A percentile compares a stretch with the other conserved stretches of the same genome.
These are phyloP conservation scores for Trinorchestia longiramus DNA, from an alignment of 1,140 invertebrate genomes.

Conservation along the genomic window DNA sequence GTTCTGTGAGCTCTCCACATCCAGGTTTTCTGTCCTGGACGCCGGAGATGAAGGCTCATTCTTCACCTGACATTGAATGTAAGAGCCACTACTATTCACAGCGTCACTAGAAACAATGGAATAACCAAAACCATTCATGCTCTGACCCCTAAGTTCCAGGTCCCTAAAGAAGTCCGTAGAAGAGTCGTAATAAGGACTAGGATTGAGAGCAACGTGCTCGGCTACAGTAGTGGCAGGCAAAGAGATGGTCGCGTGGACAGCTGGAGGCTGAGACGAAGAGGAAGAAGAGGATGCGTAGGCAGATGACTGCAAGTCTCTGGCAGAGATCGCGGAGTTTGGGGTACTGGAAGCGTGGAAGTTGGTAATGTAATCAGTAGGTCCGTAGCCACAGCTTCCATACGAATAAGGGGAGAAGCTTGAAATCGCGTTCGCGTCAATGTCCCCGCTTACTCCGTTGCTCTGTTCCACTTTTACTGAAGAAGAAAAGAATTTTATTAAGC, in stretches of 20 bases:
- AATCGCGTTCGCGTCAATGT: not conserved
- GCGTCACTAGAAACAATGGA: not conserved
- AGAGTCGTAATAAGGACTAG: not conserved
- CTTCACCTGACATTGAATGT: slow-evolving; percentile 8
- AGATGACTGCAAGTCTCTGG: not conserved
- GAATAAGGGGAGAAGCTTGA: not conserved
- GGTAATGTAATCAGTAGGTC: not conserved
- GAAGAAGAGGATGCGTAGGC: not conserved
- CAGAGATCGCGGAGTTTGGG: not conserved
- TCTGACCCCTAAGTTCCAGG: not conserved
- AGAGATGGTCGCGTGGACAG: not conserved
- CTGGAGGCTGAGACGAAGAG: not conserved
- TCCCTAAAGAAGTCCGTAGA: slow-evolving; percentile 1
- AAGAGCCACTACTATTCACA: not conserved
- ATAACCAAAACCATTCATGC: slow-evolving; percentile 11
- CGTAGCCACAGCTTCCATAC: not conserved
- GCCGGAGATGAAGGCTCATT: slow-evolving; percentile 27
- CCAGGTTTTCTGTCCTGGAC: not conserved
- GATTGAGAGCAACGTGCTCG: not conserved
- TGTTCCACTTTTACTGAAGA: slow-evolving; percentile 24
- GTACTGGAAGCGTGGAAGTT: not conserved
- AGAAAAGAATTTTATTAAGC: not conserved
- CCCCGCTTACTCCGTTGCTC: not conserved
- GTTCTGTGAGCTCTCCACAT: slow-evolving; percentile 18
- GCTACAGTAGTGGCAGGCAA: not conserved